These are phyloP conservation scores for Neodiprion lecontei DNA, from an alignment of 1,140 invertebrate genomes.

Conservation along the genomic window DNA sequence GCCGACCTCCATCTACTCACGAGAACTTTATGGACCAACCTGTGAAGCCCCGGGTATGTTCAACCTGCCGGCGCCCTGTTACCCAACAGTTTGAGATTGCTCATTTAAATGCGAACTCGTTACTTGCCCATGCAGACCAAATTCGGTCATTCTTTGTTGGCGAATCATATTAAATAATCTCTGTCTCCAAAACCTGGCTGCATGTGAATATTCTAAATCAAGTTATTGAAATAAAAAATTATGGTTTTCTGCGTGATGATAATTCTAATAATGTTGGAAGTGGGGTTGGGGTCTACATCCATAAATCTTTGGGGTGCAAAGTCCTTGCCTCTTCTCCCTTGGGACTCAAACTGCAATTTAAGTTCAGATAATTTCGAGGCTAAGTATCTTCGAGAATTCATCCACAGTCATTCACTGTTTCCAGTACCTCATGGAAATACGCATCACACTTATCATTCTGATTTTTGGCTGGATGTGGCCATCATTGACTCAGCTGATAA, in stretches of 20 bases:
- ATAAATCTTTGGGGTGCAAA: not conserved
- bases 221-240: not conserved
- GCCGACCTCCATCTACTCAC: not conserved
- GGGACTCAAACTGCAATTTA: too few relatives aligned
- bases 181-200: not conserved
- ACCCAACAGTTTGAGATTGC: too few relatives aligned
- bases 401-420: not conserved
- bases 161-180: not conserved
- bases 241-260: not conserved
- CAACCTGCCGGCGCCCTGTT: too few relatives aligned
- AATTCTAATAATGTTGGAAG: not conserved
- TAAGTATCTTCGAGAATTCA: not conserved
- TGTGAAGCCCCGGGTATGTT: too few relatives aligned
- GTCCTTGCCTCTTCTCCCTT: not conserved
- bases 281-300: not conserved
- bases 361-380: not conserved
- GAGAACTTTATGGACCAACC: not conserved
- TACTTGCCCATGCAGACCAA: too few relatives aligned
- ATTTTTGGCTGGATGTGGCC: not conserved
- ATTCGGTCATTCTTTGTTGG: too few relatives aligned
- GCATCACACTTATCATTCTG: not conserved
- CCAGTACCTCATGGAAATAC: not conserved
- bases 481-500: not conserved
- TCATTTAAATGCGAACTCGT: too few relatives aligned
- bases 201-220: not conserved